These are phyloP conservation scores for Parambassis ranga DNA, from an alignment of 2,797 vertebrate genomes.

Conservation along the genomic window DNA sequence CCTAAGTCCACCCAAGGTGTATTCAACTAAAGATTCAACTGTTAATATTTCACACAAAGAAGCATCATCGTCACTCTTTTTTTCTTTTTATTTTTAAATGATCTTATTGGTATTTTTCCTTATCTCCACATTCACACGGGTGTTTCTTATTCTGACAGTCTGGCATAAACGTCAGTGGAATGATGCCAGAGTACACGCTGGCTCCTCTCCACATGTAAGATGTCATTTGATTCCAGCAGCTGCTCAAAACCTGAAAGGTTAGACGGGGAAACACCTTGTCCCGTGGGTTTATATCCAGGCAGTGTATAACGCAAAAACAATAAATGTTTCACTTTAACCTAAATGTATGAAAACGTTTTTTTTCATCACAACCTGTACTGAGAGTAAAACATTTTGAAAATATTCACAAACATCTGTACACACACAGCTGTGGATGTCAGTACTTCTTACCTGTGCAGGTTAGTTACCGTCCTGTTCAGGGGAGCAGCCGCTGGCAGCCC, in stretches of 20 bases:
- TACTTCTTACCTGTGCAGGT: constrained; percentile 49
- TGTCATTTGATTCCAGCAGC: not conserved
- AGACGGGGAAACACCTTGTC: not conserved
- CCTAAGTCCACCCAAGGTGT: not conserved
- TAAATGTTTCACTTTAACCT: not conserved
- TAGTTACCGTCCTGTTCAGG: not conserved
- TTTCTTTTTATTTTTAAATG: not conserved
- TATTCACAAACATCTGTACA: too few relatives aligned
- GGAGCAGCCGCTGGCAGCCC: not conserved
- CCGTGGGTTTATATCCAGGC: not conserved
- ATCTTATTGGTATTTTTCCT: not conserved
- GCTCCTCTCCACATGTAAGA: not conserved
- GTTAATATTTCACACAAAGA: not conserved
- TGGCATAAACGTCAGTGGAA: not conserved
- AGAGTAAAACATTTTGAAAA: not conserved
- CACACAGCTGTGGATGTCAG: not conserved
- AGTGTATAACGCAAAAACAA: not conserved
- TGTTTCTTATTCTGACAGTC: not conserved
- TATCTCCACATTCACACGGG: not conserved
- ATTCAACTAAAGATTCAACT: not conserved
- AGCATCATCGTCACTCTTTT: not conserved
- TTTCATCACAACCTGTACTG: not conserved
- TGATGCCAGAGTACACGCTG: not conserved
- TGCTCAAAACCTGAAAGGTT: not conserved
- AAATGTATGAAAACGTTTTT: not conserved